phyloP scores from a whole-genome alignment of 2,113 vertebrate species.

The zebrafish (Danio rerio) region GRCz12tu NC_133177.1:44222001-44222500 shows the following conservation, averaged over 20 bases:
- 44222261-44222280: neutral
- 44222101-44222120: conserved; percentile 16
- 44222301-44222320: conserved; percentile 4
- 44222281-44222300: conserved; percentile 6
- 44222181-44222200: conserved; percentile 18
- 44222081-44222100: neutral
- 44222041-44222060: neutral
- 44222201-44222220: conserved; percentile 13
- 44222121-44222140: neutral
- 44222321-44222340: conserved; percentile 10
- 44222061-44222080: neutral
- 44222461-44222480: neutral
- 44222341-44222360: neutral
- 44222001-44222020: neutral
- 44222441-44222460: conserved; percentile 5
- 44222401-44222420: conserved; percentile 23
- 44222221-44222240: neutral
- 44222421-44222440: neutral
- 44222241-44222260: neutral
- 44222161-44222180: neutral
- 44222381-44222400: neutral
- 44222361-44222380: conserved; percentile 2
- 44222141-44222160: neutral
- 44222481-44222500: neutral
- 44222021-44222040: neutral